A percentile compares a stretch with the other conserved stretches of the same genome.
These are phyloP conservation scores for Cylas formicarius DNA, from an alignment of 1,140 invertebrate species.

Conservation along the genomic window DNA sequence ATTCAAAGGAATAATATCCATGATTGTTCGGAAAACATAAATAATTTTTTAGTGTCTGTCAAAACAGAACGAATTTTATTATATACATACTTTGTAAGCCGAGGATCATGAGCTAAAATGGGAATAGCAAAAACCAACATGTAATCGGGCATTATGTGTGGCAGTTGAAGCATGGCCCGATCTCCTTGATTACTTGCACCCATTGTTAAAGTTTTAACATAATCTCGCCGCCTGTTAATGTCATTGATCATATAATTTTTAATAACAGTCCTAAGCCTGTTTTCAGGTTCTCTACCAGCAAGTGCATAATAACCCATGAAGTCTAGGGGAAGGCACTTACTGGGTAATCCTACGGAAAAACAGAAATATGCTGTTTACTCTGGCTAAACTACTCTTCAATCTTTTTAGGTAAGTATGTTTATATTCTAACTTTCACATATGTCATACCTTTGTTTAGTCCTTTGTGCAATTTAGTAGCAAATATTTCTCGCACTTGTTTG, in stretches of 20 bases:
- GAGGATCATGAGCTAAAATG: conserved; percentile 84
- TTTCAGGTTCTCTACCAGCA: conserved; percentile 77
- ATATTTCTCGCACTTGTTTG: conserved; percentile 81
- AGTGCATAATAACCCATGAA: conserved; percentile 95
- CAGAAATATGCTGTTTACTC: conserved; percentile 43
- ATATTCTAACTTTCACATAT: not conserved
- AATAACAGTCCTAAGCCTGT: conserved; percentile 41
- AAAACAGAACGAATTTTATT: not conserved
- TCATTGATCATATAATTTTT: conserved; percentile 71
- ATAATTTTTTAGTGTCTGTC: too few relatives aligned
- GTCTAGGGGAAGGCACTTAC: conserved; percentile 85
- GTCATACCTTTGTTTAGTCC: conserved; percentile 46
- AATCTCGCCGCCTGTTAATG: conserved; percentile 81
- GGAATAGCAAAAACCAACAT: conserved; percentile 93
- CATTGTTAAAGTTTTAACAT: conserved; percentile 72
- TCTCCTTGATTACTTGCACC: conserved; percentile 48
- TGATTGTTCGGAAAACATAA: too few relatives aligned
- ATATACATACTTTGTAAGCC: conserved; percentile 48
- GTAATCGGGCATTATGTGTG: conserved; percentile 91
- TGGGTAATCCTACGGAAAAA: conserved; percentile 58
- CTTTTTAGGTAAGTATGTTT: conserved; percentile 1
- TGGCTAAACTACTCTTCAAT: not conserved
- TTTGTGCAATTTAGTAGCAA: conserved; percentile 88
- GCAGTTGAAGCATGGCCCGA: conserved; percentile 62
- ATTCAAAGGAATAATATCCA: too few relatives aligned